Conservation (phyloP, 1,140 invertebrate genomes). For the Macrobrachium rosenbergii region DNA sequence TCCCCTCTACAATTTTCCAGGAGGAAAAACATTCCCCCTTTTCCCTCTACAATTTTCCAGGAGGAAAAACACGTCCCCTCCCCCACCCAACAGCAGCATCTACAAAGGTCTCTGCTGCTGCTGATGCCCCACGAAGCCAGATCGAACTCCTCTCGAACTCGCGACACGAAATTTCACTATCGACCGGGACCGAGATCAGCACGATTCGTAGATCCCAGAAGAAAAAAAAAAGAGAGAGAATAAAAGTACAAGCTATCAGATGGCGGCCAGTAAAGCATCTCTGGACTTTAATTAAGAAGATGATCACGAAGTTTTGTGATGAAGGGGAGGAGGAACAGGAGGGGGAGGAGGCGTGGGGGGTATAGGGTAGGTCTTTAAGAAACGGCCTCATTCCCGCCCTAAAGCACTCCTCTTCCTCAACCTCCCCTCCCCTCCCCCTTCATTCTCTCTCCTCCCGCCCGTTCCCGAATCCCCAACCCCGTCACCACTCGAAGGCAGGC, state of each 20-base stretch:
- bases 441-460: no score
- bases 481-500: neutral
- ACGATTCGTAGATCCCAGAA: slow-evolving; percentile 23
- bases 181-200: slow-evolving; percentile 8
- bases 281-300: slow-evolving; percentile 50
- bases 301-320: slow-evolving; percentile 50
- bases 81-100: no score
- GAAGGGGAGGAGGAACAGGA: neutral
- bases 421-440: no score
- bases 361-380: neutral
- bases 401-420: slow-evolving; percentile 17
- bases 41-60: no score
- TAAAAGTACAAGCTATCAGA: slow-evolving; percentile 41
- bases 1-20: no score
- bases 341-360: neutral
- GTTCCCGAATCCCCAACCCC: no score
- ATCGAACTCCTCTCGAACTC: neutral
- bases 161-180: neutral
- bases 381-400: neutral
- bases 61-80: no score
- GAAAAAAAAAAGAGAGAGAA: slow-evolving; percentile 9
- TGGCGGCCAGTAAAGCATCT: slow-evolving; percentile 55
- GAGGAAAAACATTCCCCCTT: no score
- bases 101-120: no score
- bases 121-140: neutral